Percentiles rank a stretch among this genome's conserved stretches.
phyloP scores from a whole-genome alignment of 2,888 invertebrate genomes.

The Chalcosyrphus nemorum region DNA sequence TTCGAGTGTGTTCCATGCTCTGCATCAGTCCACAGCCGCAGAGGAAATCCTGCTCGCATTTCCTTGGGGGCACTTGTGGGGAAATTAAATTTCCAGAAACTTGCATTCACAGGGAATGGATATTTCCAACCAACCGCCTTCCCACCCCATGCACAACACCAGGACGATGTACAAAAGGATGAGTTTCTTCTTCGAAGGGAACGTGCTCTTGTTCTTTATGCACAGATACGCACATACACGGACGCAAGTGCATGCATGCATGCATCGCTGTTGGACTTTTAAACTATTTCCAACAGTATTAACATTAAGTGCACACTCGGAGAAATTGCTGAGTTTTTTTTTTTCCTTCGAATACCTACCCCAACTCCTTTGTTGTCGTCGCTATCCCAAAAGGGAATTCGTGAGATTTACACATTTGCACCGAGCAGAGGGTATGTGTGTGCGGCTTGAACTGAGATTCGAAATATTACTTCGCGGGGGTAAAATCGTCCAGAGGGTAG shows the following conservation, averaged over 20 bases:
- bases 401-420: conserved; percentile 22
- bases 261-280: conserved; percentile 56
- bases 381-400: neutral
- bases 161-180: neutral
- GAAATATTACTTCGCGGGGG: conserved; percentile 16
- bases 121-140: neutral
- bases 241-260: conserved; percentile 17
- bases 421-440: neutral
- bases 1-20: conserved; percentile 12
- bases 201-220: conserved; percentile 27
- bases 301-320: conserved; percentile 45
- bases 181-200: neutral
- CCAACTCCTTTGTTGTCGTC: neutral
- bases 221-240: conserved; percentile 16
- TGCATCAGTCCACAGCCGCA: conserved; percentile 14
- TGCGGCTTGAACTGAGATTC: conserved; percentile 14
- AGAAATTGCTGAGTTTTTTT: conserved; percentile 39
- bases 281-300: conserved; percentile 59
- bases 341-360: neutral
- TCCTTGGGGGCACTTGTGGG: conserved; percentile 54
- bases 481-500: neutral
- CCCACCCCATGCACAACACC: neutral
- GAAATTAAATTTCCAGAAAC: conserved; percentile 62
- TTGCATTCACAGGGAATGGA: conserved; percentile 8
- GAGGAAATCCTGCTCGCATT: conserved; percentile 56